Conservation (phyloP, 23 tunicate species). For the Ascidia mentula region DNA sequence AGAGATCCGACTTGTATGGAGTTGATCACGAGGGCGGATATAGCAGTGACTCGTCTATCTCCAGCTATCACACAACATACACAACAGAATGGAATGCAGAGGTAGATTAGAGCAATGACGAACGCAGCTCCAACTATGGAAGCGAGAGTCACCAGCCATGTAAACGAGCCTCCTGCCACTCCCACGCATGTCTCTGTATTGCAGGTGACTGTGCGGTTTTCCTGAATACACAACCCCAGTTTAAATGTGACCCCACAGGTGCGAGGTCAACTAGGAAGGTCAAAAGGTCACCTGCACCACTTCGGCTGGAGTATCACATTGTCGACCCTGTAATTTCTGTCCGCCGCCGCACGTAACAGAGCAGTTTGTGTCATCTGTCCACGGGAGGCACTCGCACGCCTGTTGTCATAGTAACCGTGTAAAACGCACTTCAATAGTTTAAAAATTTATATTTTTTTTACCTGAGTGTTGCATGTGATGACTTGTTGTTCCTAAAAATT, state of each 20-base stretch:
- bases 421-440: not conserved
- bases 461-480: not conserved
- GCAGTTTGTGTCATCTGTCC: not conserved
- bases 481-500: not conserved
- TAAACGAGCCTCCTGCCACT: not conserved
- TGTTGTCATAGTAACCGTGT: not conserved
- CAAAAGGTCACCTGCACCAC: not conserved
- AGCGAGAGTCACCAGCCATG: conserved; percentile 2
- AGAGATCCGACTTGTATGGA: conserved; percentile 13
- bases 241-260: not conserved
- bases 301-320: not conserved
- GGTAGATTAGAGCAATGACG: not conserved
- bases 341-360: not conserved
- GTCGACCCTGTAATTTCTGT: not conserved
- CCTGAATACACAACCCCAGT: not conserved
- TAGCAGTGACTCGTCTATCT: conserved; percentile 5
- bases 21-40: conserved; percentile 16
- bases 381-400: not conserved
- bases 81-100: not conserved
- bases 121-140: conserved; percentile 8
- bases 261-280: not conserved
- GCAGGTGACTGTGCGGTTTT: conserved; percentile 10
- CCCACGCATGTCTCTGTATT: conserved; percentile 2
- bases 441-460: not conserved
- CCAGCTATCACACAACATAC: not conserved